phyloP scores from a whole-genome alignment of 2,888 invertebrate species.

The Agrotis puta region DNA sequence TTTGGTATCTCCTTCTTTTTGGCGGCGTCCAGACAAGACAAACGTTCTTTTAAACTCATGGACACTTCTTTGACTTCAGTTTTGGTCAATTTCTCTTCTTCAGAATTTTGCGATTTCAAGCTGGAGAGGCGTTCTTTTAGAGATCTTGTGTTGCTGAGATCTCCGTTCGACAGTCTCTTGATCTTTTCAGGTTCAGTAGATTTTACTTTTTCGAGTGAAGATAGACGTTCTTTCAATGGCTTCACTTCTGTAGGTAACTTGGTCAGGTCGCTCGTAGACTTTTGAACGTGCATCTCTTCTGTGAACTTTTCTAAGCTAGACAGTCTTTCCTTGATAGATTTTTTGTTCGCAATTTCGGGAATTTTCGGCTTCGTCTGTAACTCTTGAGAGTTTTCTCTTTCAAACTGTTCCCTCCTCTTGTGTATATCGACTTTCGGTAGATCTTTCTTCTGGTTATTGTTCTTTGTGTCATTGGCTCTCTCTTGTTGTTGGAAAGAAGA shows the following conservation, averaged over 20 bases:
- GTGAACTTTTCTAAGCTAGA: constrained; percentile 93
- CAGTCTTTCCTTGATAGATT: constrained; percentile 94
- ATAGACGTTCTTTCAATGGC: constrained; percentile 92
- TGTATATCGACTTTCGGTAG: constrained; percentile 95
- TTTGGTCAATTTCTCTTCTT: constrained; percentile 82
- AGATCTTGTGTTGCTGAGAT: constrained; percentile 83
- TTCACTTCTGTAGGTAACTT: constrained; percentile 91
- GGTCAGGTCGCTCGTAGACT: constrained; percentile 85
- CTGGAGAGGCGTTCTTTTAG: constrained; percentile 88
- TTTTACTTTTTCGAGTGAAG: constrained; percentile 91
- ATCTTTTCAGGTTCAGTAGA: constrained; percentile 86
- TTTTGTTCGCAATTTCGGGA: constrained; percentile 92
- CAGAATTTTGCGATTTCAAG: constrained; percentile 85
- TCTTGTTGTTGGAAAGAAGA: constrained; percentile 91
- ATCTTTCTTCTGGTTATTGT: constrained; percentile 89
- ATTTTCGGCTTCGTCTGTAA: constrained; percentile 88
- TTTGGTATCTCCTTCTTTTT: constrained; percentile 88
- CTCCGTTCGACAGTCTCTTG: constrained; percentile 86
- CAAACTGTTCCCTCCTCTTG: constrained; percentile 96
- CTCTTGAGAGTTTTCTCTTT: constrained; percentile 92
- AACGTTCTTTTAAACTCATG: constrained; percentile 89
- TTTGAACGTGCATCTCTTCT: constrained; percentile 88
- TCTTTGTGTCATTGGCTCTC: constrained; percentile 85
- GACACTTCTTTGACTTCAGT: constrained; percentile 88
- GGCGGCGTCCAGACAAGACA: constrained; percentile 88